phyloP scores from a whole-genome alignment of 2,888 invertebrate genomes.

The Ormyrus thymus region DNA sequence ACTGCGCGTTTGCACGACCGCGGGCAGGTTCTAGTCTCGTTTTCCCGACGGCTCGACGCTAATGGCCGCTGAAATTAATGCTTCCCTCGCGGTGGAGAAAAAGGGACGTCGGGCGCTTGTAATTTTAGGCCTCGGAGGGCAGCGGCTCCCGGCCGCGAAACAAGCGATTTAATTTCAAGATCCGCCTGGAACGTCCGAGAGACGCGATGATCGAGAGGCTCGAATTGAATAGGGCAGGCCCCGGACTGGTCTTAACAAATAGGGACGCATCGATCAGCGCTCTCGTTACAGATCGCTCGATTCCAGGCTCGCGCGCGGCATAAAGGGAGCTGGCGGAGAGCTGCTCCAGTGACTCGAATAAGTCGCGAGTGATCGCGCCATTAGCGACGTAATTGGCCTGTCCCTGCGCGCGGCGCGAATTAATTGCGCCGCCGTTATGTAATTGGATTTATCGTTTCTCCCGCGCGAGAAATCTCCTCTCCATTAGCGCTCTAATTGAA shows the following conservation, averaged over 20 bases:
- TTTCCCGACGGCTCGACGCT: neutral
- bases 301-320: too few relatives aligned
- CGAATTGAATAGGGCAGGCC: too few relatives aligned
- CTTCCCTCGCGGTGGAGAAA: neutral
- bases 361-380: neutral
- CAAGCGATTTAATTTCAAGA: too few relatives aligned
- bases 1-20: neutral
- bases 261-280: too few relatives aligned
- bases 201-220: too few relatives aligned
- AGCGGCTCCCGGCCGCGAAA: too few relatives aligned
- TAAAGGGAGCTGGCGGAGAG: too few relatives aligned
- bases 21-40: neutral
- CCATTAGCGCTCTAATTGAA: constrained; percentile 70
- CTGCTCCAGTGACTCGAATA: neutral
- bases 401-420: constrained; percentile 48
- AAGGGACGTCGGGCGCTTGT: neutral
- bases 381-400: neutral
- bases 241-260: too few relatives aligned
- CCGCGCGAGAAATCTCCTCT: constrained; percentile 63
- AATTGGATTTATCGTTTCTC: constrained; percentile 65
- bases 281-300: too few relatives aligned
- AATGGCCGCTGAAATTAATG: constrained; percentile 3
- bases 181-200: too few relatives aligned
- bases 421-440: constrained; percentile 65
- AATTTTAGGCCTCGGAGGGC: too few relatives aligned